Conservation (phyloP, 2,797 vertebrate genomes). For the Anguilla marmorata region DNA sequence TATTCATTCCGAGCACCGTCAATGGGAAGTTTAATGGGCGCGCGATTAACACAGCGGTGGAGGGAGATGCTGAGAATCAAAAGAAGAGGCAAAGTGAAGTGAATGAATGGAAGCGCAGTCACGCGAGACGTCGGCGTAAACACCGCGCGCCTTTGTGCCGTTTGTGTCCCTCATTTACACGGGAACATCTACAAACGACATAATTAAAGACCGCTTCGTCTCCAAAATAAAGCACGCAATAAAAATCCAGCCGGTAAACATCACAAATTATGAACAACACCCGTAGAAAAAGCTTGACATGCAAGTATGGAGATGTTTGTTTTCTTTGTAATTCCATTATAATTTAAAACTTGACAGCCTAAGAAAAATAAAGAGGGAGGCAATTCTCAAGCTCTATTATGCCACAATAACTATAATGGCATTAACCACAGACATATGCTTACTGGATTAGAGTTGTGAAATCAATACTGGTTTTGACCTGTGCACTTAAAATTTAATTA, state of each 20-base stretch:
- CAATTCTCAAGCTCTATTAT: not conserved
- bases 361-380: not conserved
- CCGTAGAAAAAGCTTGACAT: not conserved
- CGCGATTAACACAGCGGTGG: constrained; percentile 27
- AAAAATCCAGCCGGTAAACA: not conserved
- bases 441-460: too few species aligned
- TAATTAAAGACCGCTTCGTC: not conserved
- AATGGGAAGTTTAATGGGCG: constrained; percentile 50
- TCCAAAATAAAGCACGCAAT: not conserved
- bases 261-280: not conserved
- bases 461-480: too few species aligned
- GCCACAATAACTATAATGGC: not conserved
- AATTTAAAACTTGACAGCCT: not conserved
- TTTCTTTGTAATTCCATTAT: not conserved
- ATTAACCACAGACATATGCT: too few species aligned
- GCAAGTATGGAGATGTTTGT: not conserved
- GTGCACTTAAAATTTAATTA: too few species aligned
- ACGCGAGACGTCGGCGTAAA: not conserved
- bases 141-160: not conserved
- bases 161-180: not conserved
- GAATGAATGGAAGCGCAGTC: not conserved
- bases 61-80: not conserved
- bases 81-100: not conserved
- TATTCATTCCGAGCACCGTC: constrained; percentile 58
- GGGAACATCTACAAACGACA: not conserved